These are phyloP conservation scores for Myotis brandtii DNA, from an alignment of 2,113 vertebrate species.

Conservation along the genomic window DNA sequence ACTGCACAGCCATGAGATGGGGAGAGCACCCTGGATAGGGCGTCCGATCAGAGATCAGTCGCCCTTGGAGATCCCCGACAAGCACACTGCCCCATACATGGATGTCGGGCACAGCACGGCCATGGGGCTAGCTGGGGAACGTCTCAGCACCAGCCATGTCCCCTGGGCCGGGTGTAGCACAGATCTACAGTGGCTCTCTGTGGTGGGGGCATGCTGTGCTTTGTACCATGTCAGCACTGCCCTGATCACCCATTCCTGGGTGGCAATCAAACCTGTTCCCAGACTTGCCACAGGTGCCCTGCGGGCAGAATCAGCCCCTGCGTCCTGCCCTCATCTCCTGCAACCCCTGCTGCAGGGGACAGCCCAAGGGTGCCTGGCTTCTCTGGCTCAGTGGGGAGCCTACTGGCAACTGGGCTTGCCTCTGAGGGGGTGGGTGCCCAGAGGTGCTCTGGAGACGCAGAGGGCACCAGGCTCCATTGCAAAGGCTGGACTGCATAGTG, in stretches of 20 bases:
- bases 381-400: neutral
- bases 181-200: neutral
- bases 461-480: neutral
- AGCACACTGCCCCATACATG: rapidly evolving
- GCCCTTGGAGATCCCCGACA: rapidly evolving
- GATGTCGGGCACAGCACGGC: rapidly evolving
- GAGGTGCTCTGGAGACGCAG: neutral
- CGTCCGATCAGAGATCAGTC: rapidly evolving
- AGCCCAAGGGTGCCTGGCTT: rapidly evolving
- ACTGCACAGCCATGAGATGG: rapidly evolving
- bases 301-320: rapidly evolving
- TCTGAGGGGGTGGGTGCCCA: neutral
- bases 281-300: rapidly evolving
- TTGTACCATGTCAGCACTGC: rapidly evolving
- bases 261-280: rapidly evolving
- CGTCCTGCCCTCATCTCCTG: rapidly evolving
- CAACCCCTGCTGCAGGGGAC: neutral
- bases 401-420: rapidly evolving
- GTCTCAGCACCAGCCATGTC: neutral
- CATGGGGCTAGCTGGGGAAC: neutral
- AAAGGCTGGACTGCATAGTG: rapidly evolving
- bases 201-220: neutral
- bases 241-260: rapidly evolving
- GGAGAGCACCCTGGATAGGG: rapidly evolving
- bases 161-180: neutral